phyloP scores from a whole-genome alignment of 2,113 vertebrate genomes.

The Tringa solitaria region DNA sequence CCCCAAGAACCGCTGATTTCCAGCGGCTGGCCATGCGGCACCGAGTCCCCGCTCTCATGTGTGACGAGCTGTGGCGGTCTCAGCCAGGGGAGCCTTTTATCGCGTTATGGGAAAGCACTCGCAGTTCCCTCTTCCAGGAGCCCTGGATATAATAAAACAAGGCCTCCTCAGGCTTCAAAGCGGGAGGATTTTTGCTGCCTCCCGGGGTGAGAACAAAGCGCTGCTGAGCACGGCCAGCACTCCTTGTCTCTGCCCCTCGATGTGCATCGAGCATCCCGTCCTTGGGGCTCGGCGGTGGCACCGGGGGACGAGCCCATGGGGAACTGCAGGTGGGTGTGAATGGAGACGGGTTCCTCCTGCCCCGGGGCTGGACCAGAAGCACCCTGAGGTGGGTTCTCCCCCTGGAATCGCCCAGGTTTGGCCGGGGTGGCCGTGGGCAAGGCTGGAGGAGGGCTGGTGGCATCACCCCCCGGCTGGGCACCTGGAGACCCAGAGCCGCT shows the following conservation, averaged over 20 bases:
- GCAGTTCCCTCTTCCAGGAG: conserved; percentile 23
- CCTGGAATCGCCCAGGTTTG: not conserved
- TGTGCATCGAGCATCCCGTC: conserved; percentile 26
- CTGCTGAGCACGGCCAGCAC: conserved; percentile 19
- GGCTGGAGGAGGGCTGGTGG: not conserved
- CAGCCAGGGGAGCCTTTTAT: conserved; percentile 26
- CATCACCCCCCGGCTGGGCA: not conserved
- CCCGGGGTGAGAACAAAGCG: conserved; percentile 49
- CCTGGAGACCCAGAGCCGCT: not conserved
- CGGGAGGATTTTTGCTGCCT: conserved; percentile 45
- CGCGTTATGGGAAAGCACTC: conserved; percentile 15
- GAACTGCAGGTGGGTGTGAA: not conserved
- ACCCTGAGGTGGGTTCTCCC: not conserved
- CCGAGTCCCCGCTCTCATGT: not conserved
- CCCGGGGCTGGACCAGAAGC: not conserved
- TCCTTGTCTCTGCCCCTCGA: conserved; percentile 52
- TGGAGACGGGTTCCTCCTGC: not conserved
- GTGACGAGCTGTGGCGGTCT: not conserved
- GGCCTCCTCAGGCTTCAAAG: conserved; percentile 57
- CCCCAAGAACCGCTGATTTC: not conserved
- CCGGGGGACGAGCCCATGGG: not conserved
- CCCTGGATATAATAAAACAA: conserved; percentile 13
- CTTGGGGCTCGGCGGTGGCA: not conserved
- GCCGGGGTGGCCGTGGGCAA: not conserved
- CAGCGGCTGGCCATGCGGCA: not conserved